A percentile compares a stretch with the other conserved stretches of the same genome.
Conservation (phyloP, 2,113 vertebrate genomes). For the Lethenteron reissneri region DNA sequence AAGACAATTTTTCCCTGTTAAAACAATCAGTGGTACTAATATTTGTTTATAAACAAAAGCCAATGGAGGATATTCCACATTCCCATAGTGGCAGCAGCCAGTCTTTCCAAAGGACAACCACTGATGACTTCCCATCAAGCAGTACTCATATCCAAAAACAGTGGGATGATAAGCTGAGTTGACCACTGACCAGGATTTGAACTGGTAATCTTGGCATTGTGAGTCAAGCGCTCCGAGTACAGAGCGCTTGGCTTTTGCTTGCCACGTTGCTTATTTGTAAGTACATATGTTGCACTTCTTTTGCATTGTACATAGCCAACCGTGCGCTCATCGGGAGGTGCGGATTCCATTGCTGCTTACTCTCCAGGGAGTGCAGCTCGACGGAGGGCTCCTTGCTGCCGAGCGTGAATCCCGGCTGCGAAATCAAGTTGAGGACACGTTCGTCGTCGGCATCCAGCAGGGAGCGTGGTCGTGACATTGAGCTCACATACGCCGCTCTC, state of each 20-base stretch:
- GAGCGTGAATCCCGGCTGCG: slow-evolving; percentile 13
- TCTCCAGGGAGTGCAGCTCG: slow-evolving; percentile 13
- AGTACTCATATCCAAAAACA: no score
- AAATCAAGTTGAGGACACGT: slow-evolving; percentile 26
- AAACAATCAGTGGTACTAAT: no score
- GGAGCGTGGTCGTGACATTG: slow-evolving; percentile 20
- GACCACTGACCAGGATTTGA: not conserved
- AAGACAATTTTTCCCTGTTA: no score
- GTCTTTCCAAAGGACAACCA: no score
- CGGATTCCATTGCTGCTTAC: slow-evolving; percentile 14
- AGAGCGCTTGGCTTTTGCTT: not conserved
- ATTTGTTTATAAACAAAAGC: no score
- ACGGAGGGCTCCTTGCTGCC: slow-evolving; percentile 15
- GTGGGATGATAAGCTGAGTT: no score
- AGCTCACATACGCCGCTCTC: slow-evolving; percentile 20
- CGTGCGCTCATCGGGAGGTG: not conserved
- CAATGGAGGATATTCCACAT: no score
- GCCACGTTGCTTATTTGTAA: not conserved
- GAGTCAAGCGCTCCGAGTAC: not conserved
- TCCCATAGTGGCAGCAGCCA: no score
- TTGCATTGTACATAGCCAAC: not conserved
- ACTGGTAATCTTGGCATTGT: not conserved
- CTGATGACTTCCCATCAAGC: no score
- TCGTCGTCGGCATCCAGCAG: slow-evolving; percentile 26
- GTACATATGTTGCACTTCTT: not conserved